Base-by-base conservation (phyloP, 2,888 invertebrate species). In the Scaptomyza cyrtandrae region DNA sequence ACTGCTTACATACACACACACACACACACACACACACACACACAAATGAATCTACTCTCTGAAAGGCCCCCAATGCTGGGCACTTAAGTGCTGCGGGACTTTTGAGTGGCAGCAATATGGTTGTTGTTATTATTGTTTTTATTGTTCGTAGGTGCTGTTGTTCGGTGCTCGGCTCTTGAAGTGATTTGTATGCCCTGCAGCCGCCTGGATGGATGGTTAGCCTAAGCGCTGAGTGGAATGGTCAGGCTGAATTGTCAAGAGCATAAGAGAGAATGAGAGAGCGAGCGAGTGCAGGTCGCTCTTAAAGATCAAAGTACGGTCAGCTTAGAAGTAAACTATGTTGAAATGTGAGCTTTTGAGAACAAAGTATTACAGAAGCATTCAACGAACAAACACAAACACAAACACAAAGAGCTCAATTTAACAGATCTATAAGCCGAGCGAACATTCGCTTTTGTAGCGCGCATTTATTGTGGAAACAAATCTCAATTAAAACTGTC, bases 401-500 rank as follows among this genome's bases (percentile, higher is more conserved):
- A 59, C 27, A 33, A 39, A 41, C 43, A 56, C 11, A 49, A 16
- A 35, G n/a, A 50, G n/a, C 24, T n/a, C 31, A 31, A 48, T 31
- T 67, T 41, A 61, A 70, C 46, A 56, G 39, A 61, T 31, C 44
- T 48, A 63, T 78, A 75, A 63, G 65, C 72, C 64, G 52, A 49
- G 43, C 64, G 52, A 49, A 45, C 58, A 65, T 53, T 60, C 33
- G n/a, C 16, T n/a, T 27, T 57, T 60, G 60, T 59, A 80, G 73
- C 75, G 78, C 59, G 53, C 41, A 10, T 41, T 35, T 50, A 69
- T 55, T 57, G 44, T 57, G 74, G 49, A 72, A 77, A 83, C 79
- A 87, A 88, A 87, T 86, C 79, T 89, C 87, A 90, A 90, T 89
- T 90, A 87, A 80, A 89, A 80, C 89, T 90, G 90, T 90, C 90